phyloP scores from a whole-genome alignment of 2,797 vertebrate genomes.

The Phaenicophaeus curvirostris region DNA sequence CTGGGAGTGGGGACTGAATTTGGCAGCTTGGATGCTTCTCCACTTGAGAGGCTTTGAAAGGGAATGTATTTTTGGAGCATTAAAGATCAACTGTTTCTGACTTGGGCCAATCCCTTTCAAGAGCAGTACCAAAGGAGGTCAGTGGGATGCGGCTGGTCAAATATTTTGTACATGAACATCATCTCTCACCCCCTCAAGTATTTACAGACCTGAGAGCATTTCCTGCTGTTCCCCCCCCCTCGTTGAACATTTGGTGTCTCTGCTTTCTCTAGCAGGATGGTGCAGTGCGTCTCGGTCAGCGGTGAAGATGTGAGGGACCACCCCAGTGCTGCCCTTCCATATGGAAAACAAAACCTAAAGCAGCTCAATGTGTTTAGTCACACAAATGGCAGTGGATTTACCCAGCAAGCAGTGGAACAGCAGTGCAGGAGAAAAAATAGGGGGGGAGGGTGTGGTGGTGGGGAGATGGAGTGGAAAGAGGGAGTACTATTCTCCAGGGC shows the following conservation, averaged over 20 bases:
- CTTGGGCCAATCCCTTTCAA: not conserved
- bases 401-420: not conserved
- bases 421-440: not conserved
- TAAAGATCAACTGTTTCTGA: constrained; percentile 46
- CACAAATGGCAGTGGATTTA: not conserved
- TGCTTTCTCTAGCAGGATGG: not conserved
- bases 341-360: not conserved
- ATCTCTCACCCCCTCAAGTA: constrained; percentile 57
- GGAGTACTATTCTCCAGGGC: constrained; percentile 28
- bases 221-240: constrained; percentile 34
- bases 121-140: constrained; percentile 57
- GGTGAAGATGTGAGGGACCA: not conserved
- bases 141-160: constrained; percentile 63
- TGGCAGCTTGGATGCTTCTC: constrained; percentile 18
- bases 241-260: not conserved
- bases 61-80: constrained; percentile 62
- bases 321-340: not conserved
- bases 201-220: constrained; percentile 57
- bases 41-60: constrained; percentile 38
- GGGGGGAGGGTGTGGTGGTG: not conserved
- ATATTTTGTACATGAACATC: constrained; percentile 51
- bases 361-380: not conserved
- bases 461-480: constrained; percentile 26
- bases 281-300: fast-evolving
- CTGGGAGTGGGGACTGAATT: not conserved